These are phyloP conservation scores for Merodon equestris DNA, from an alignment of 2,888 invertebrate genomes.

Conservation along the genomic window DNA sequence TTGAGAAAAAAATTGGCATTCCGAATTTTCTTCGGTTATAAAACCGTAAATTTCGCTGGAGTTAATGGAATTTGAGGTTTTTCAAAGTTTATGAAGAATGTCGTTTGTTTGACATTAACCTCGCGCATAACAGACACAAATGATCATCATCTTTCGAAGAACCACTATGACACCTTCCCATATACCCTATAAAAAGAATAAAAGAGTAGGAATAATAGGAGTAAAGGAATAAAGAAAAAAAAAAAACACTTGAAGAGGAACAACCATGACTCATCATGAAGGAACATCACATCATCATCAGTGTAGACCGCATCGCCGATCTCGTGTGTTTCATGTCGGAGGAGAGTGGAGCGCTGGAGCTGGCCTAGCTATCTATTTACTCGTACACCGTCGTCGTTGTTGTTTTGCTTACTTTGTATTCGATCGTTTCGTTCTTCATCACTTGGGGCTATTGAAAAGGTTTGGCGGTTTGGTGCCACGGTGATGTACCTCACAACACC, in stretches of 20 bases:
- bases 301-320: background rate
- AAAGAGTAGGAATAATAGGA: too few relatives aligned
- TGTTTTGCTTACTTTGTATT: constrained; percentile 19
- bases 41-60: too few relatives aligned
- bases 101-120: too few relatives aligned
- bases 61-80: too few relatives aligned
- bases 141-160: too few relatives aligned
- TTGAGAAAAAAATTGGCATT: too few relatives aligned
- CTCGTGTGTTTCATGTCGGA: too few relatives aligned
- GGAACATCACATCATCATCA: constrained; percentile 12
- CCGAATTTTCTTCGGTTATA: too few relatives aligned
- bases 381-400: constrained; percentile 15
- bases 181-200: too few relatives aligned
- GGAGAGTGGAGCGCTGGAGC: constrained; percentile 4
- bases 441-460: constrained; percentile 30
- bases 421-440: constrained; percentile 4
- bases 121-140: too few relatives aligned
- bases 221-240: constrained; percentile 26
- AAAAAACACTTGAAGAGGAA: constrained; percentile 16
- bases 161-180: too few relatives aligned
- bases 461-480: constrained; percentile 17
- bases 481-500: background rate
- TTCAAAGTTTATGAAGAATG: too few relatives aligned
- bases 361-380: constrained; percentile 12
- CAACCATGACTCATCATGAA: constrained; percentile 45